Percentiles rank a stretch among this genome's conserved stretches.
Evolutionary conservation across 2,113 vertebrate genomes (phyloP).

Genomic region (Dissostichus mawsoni): DNA sequence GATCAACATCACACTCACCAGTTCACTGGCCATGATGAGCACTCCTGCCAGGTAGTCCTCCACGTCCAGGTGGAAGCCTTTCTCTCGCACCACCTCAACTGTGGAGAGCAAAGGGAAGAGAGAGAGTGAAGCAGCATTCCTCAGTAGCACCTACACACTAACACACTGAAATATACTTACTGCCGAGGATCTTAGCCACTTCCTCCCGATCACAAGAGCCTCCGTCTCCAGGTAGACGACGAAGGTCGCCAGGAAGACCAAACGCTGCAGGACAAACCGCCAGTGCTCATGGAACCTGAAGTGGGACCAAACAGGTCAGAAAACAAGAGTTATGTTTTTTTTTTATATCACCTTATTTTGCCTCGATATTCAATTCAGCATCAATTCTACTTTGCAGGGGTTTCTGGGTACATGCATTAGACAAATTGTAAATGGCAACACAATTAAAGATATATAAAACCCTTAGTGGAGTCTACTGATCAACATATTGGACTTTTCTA

Average conservation of each 20-base stretch:
- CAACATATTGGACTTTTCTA: too few species aligned
- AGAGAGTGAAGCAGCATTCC: not conserved
- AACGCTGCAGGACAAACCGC: conserved; percentile 95
- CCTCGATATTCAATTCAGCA: not conserved
- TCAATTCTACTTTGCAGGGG: not conserved
- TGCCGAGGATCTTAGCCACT: conserved; percentile 93
- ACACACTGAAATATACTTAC: conserved; percentile 82
- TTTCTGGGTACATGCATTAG: too few species aligned
- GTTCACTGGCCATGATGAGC: conserved; percentile 95
- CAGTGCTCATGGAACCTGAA: conserved; percentile 97
- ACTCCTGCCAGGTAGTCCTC: conserved; percentile 98
- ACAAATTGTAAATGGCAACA: too few species aligned
- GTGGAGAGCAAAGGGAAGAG: conserved; percentile 15
- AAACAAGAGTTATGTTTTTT: not conserved
- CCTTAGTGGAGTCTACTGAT: too few species aligned
- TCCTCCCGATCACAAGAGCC: conserved; percentile 93
- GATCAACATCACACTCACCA: conserved; percentile 84
- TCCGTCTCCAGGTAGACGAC: conserved; percentile 96
- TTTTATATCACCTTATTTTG: too few species aligned
- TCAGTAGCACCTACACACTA: not conserved
- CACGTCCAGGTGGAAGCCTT: conserved; percentile 96
- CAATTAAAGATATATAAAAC: too few species aligned
- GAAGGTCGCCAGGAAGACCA: conserved; percentile 93
- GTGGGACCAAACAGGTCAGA: not conserved
- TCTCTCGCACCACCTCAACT: conserved; percentile 95